Conservation (phyloP, 2,888 invertebrate species). For the Stenodera caucasica region DNA sequence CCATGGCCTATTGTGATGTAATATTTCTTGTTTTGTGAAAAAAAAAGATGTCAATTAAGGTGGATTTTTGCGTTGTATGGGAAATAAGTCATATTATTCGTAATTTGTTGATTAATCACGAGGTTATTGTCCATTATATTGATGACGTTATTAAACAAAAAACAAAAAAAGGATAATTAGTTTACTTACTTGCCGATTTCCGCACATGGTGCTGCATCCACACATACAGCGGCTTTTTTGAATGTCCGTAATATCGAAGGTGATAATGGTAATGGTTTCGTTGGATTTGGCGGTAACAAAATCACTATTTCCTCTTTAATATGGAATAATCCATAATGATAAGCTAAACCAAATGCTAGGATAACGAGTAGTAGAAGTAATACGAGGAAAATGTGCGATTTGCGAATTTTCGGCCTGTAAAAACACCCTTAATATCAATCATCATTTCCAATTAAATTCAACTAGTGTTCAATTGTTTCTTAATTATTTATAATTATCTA, state of each 20-base stretch:
- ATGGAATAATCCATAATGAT: slow-evolving; percentile 37
- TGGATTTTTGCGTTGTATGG: no score
- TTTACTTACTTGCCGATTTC: slow-evolving; percentile 70
- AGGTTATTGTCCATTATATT: not conserved
- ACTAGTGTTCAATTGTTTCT: slow-evolving; percentile 6
- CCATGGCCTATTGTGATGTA: no score
- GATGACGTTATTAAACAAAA: not conserved
- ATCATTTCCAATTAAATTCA: not conserved
- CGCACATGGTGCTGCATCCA: slow-evolving; percentile 77
- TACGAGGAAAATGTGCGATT: slow-evolving; percentile 33
- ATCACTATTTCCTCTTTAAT: slow-evolving; percentile 31
- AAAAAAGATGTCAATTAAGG: no score
- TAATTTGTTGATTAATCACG: not conserved
- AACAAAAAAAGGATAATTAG: slow-evolving; percentile 14
- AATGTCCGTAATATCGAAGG: slow-evolving; percentile 68
- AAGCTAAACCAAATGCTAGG: slow-evolving; percentile 37
- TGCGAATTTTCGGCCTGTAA: slow-evolving; percentile 37
- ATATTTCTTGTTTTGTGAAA: no score
- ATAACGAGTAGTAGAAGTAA: slow-evolving; percentile 32
- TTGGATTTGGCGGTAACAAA: slow-evolving; percentile 67
- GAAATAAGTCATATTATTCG: no score
- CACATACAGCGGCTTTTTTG: slow-evolving; percentile 72
- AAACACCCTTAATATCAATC: slow-evolving; percentile 8
- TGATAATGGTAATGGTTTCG: slow-evolving; percentile 65
- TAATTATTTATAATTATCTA: not conserved